Conservation (phyloP, 2,888 invertebrate genomes). For the Agrochola circellaris region DNA sequence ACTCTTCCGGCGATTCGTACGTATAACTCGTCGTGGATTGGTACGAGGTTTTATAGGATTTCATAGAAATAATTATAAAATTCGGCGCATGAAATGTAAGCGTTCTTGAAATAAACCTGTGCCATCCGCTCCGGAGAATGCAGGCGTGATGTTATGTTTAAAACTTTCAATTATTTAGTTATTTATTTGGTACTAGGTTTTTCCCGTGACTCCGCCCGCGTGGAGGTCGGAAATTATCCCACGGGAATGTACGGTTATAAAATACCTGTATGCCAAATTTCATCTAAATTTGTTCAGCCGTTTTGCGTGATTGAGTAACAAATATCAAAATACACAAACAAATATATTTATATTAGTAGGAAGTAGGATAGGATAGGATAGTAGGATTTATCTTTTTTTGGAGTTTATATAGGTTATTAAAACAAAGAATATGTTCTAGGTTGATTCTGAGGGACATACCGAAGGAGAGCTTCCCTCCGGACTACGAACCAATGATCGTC, state of each 20-base stretch:
- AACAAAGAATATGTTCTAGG: conserved; percentile 66
- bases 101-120: not conserved
- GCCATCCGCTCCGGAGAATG: not conserved
- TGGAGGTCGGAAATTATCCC: too few relatives aligned
- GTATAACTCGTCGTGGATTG: not conserved
- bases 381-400: not conserved
- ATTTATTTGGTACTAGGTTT: not conserved
- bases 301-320: too few relatives aligned
- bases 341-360: too few relatives aligned
- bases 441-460: conserved; percentile 80
- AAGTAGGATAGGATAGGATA: too few relatives aligned
- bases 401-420: not conserved
- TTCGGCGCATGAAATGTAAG: not conserved
- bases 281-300: too few relatives aligned
- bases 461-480: conserved; percentile 76
- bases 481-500: conserved; percentile 73
- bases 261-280: too few relatives aligned
- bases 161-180: not conserved
- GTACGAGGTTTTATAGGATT: not conserved
- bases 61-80: not conserved
- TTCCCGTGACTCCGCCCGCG: too few relatives aligned
- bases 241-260: too few relatives aligned
- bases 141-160: not conserved
- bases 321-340: too few relatives aligned
- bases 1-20: not conserved